Percentiles rank a stretch among this genome's conserved stretches.
Evolutionary conservation across 2,888 invertebrate species (phyloP).

Genomic region (Lymantria dispar): DNA sequence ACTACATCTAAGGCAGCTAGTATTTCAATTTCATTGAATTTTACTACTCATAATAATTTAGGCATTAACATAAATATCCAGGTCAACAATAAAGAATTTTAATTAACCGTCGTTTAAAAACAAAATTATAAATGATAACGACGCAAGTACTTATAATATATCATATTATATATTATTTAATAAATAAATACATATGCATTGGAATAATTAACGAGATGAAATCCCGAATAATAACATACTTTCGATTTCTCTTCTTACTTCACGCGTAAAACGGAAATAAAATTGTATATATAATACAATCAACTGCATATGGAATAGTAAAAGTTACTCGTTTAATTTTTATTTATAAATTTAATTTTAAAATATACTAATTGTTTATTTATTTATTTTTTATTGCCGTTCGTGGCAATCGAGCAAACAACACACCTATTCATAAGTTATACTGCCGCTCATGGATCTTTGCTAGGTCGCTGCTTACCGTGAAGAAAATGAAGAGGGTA

Average conservation of each 20-base stretch:
- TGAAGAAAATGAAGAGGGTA: too few relatives aligned
- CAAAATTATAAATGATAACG: not conserved
- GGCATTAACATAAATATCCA: not conserved
- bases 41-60: not conserved
- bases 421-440: too few relatives aligned
- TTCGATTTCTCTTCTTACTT: slow-evolving; percentile 1
- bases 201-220: not conserved
- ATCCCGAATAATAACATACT: not conserved
- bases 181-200: not conserved
- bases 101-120: not conserved
- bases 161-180: not conserved
- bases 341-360: not conserved
- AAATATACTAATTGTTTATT: too few relatives aligned
- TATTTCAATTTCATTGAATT: not conserved
- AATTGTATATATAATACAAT: not conserved
- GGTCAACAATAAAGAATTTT: not conserved
- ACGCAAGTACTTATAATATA: not conserved
- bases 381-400: too few relatives aligned
- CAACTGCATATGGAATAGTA: not conserved
- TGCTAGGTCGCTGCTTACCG: too few relatives aligned
- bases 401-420: too few relatives aligned
- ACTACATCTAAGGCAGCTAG: not conserved
- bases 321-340: not conserved
- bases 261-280: not conserved
- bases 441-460: too few relatives aligned